phyloP scores from a whole-genome alignment of 2,113 vertebrate species.

The Saimiri boliviensis region DNA sequence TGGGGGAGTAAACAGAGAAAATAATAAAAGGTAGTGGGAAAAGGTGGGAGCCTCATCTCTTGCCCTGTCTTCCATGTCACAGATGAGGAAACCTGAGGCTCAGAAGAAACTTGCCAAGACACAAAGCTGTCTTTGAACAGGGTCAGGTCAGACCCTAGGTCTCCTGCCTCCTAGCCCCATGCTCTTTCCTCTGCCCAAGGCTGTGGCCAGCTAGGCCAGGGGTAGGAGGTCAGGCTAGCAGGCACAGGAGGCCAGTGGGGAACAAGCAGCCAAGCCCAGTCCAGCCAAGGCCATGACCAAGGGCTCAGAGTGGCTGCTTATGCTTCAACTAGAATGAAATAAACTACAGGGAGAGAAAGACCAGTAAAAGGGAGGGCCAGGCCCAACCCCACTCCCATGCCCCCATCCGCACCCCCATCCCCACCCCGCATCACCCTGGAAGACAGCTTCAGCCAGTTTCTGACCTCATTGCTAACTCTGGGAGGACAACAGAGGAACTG shows the following conservation, averaged over 20 bases:
- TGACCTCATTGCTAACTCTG: neutral
- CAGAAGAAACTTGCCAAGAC: neutral
- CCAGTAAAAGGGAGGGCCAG: neutral
- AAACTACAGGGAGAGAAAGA: neutral
- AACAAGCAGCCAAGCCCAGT: neutral
- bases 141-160: neutral
- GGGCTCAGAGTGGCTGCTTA: neutral
- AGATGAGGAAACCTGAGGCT: neutral
- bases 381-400: neutral
- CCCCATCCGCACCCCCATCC: neutral
- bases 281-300: conserved; percentile 8
- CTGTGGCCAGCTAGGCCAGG: conserved; percentile 3
- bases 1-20: neutral
- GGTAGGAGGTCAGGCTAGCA: neutral
- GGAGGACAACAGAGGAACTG: neutral
- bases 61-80: neutral
- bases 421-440: neutral
- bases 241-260: neutral
- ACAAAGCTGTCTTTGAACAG: neutral
- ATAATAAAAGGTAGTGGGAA: neutral
- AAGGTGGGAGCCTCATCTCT: neutral
- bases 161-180: neutral
- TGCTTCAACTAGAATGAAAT: conserved; percentile 12
- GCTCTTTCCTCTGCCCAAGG: neutral
- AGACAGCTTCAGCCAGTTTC: neutral